Percentiles rank a stretch among this genome's conserved stretches.
Conservation (phyloP, 1,140 invertebrate genomes). For the Andricus grossulariae region DNA sequence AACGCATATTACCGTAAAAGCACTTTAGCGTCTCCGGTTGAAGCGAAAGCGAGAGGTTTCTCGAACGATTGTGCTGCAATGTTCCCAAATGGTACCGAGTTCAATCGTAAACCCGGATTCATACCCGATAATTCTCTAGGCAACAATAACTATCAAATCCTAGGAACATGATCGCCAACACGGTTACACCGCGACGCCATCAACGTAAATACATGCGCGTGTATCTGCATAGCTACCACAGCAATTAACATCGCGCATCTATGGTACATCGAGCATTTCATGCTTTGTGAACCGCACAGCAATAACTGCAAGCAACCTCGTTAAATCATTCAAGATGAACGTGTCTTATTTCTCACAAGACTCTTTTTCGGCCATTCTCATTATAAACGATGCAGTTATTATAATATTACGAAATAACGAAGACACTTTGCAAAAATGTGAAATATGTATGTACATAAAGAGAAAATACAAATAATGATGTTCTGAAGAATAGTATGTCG, state of each 20-base stretch:
- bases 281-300: constrained; percentile 51
- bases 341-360: not conserved
- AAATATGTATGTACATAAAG: no score
- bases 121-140: constrained; percentile 64
- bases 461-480: no score
- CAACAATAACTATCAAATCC: constrained; percentile 67
- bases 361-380: constrained; percentile 1
- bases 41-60: not conserved
- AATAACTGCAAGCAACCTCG: constrained; percentile 51
- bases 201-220: constrained; percentile 28
- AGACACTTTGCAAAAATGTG: not conserved
- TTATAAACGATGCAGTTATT: not conserved
- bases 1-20: not conserved
- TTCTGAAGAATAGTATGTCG: no score
- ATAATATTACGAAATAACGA: not conserved
- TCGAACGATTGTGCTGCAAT: not conserved
- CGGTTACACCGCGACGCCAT: constrained; percentile 40
- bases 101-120: constrained; percentile 16
- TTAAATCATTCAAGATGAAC: constrained; percentile 52
- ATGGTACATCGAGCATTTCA: constrained; percentile 51
- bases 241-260: constrained; percentile 63
- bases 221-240: constrained; percentile 64
- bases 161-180: constrained; percentile 65
- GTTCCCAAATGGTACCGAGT: not conserved
- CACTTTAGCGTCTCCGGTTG: not conserved